Evolutionary conservation across 2,888 invertebrate genomes (phyloP).

Genomic region (Monoplex corrugatus): DNA sequence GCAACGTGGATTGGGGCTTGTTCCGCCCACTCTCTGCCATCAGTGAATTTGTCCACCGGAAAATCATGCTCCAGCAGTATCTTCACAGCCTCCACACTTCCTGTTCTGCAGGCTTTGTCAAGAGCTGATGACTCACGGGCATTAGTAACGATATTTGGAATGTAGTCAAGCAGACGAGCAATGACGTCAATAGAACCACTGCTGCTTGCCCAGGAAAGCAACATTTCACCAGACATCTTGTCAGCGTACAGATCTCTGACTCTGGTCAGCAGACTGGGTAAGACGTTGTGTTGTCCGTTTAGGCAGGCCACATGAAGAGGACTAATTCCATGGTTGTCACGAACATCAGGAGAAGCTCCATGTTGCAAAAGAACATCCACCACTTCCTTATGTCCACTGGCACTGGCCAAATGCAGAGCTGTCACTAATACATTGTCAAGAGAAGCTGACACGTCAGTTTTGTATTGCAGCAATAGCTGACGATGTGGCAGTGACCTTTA

Average conservation of each 20-base stretch:
- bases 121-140: neutral
- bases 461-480: neutral
- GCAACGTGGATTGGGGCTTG: neutral
- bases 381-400: neutral
- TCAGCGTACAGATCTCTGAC: neutral
- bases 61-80: slow-evolving; percentile 11
- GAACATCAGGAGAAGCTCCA: slow-evolving; percentile 35
- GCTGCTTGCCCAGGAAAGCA: neutral
- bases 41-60: neutral
- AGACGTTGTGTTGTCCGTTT: slow-evolving; percentile 14
- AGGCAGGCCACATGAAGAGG: slow-evolving; percentile 45
- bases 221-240: neutral
- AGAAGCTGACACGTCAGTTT: neutral
- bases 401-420: slow-evolving; percentile 27
- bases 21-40: neutral
- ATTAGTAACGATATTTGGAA: neutral
- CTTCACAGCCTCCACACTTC: neutral
- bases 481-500: neutral
- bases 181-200: neutral
- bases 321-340: slow-evolving; percentile 30
- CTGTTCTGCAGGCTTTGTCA: neutral
- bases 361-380: slow-evolving; percentile 17
- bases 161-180: neutral
- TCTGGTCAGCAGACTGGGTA: slow-evolving; percentile 14
- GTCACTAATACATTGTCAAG: slow-evolving; percentile 27